Evolutionary conservation across 2,888 invertebrate genomes (phyloP).

Genomic region (Orgyia antiqua): DNA sequence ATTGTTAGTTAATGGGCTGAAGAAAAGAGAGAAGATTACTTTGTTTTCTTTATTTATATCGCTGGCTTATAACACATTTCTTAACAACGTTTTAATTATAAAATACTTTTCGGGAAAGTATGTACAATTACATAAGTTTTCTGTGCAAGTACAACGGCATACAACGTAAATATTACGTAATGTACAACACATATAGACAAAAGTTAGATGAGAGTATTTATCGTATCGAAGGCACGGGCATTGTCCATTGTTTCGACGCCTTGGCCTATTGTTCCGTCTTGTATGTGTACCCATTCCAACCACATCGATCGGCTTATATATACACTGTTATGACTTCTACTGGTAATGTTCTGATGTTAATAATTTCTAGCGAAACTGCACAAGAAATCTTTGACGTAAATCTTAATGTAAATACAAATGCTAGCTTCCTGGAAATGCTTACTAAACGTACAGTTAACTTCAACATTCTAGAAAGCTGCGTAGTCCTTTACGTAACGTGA

Average conservation of each 20-base stretch:
- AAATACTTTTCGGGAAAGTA: too few relatives aligned
- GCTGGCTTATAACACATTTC: too few relatives aligned
- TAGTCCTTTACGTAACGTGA: constrained; percentile 14
- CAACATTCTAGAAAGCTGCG: too few relatives aligned
- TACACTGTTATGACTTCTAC: constrained; percentile 52
- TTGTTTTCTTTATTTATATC: too few relatives aligned
- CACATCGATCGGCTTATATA: constrained; percentile 54
- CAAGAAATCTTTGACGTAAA: constrained; percentile 27
- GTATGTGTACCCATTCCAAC: constrained; percentile 45
- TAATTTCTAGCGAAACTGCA: constrained; percentile 23
- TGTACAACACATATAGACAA: constrained; percentile 53
- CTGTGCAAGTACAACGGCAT: too few relatives aligned
- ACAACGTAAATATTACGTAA: constrained; percentile 51
- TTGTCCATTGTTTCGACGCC: constrained; percentile 74
- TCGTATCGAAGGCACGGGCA: constrained; percentile 60
- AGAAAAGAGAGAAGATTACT: too few relatives aligned
- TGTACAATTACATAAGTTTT: too few relatives aligned
- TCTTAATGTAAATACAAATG: constrained; percentile 18
- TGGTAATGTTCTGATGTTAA: constrained; percentile 14
- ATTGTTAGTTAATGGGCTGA: too few relatives aligned
- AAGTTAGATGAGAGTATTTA: constrained; percentile 59
- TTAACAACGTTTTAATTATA: too few relatives aligned
- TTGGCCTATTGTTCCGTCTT: constrained; percentile 61
- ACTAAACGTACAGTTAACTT: too few relatives aligned
- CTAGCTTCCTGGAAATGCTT: too few relatives aligned